Base-by-base conservation (phyloP, 2,113 vertebrate genomes). In the Eptesicus fuscus region DNA sequence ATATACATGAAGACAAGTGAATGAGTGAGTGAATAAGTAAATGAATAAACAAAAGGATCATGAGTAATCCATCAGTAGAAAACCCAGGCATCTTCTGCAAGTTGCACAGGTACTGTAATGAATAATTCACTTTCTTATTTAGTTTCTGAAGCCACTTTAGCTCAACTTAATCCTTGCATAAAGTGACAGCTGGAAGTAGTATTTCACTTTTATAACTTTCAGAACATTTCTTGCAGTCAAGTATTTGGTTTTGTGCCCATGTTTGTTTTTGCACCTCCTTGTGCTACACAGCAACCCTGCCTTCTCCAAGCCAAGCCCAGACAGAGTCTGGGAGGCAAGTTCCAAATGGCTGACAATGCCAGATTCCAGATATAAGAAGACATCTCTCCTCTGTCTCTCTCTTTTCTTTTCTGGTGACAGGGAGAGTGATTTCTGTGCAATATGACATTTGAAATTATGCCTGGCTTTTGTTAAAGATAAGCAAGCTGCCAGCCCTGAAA, bases 141-240 rank as follows among this genome's bases (percentile, higher is more conserved):
- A 32, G 28, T 10, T 87, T 93, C 25, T 91, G 4, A 4, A 18
- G 40, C 8, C 59, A 78, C 56, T 71, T 95, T 76, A 95, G 61
- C 42, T 82, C n/a, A 76, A 40, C 25, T 94, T 74, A 67, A 79
- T 70, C 59, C 25, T 74, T 32, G 63, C 51, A 65, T 85, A 59
- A 63, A 56, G 82, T 28, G 63, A 83, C 69, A 96, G 92, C 84
- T 85, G 65, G 77, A 97, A 97, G 94, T 35, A 83, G 70, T 51
- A 97, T 91, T 96, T 97, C 93, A 69, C 23, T 97, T 97, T 93
- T 97, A 94, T 90, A 96, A 95, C 91, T 94, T 69, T 96, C 90
- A 95, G 69, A 93, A 95, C 83, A 11, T 95, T 94, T 93, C 83
- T 96, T 87, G 25, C 83, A 77, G 91, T 95, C 76, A 87, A 93